Evolutionary conservation across 2,113 vertebrate genomes (phyloP).

Genomic region (Seriola aureovittata): DNA sequence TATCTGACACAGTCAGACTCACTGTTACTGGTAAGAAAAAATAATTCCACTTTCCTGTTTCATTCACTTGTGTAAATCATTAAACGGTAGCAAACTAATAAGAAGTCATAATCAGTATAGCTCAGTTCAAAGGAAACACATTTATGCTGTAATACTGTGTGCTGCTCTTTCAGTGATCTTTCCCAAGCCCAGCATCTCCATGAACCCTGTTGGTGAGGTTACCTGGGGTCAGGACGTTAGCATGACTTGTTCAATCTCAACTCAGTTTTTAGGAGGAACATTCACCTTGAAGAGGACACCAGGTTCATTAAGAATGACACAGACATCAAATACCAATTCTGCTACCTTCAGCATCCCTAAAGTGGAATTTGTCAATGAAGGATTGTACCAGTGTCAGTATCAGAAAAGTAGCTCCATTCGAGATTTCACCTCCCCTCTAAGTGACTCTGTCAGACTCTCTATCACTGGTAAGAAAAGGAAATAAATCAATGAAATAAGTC

Average conservation of each 20-base stretch:
- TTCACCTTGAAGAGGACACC: neutral
- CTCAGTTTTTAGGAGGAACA: neutral
- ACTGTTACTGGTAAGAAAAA: neutral
- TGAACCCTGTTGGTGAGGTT: neutral
- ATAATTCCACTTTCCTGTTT: no score
- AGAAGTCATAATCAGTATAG: no score
- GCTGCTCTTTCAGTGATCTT: neutral
- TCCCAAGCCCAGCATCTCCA: neutral
- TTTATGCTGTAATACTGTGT: no score
- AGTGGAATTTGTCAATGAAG: conserved; percentile 12
- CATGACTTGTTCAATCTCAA: neutral
- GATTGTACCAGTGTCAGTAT: neutral
- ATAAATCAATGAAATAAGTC: no score
- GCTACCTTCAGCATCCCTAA: neutral
- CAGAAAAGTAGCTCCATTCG: no score
- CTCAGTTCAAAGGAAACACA: no score
- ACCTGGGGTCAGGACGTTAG: neutral
- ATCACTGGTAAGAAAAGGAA: no score
- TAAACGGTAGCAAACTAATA: no score
- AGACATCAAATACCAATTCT: neutral
- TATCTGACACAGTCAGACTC: neutral
- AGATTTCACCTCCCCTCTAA: no score
- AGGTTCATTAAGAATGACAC: neutral
- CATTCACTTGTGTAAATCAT: no score
- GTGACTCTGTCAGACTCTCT: no score